These are phyloP conservation scores for Linurgus olivaceus DNA, from an alignment of 2,797 vertebrate species.

Conservation along the genomic window DNA sequence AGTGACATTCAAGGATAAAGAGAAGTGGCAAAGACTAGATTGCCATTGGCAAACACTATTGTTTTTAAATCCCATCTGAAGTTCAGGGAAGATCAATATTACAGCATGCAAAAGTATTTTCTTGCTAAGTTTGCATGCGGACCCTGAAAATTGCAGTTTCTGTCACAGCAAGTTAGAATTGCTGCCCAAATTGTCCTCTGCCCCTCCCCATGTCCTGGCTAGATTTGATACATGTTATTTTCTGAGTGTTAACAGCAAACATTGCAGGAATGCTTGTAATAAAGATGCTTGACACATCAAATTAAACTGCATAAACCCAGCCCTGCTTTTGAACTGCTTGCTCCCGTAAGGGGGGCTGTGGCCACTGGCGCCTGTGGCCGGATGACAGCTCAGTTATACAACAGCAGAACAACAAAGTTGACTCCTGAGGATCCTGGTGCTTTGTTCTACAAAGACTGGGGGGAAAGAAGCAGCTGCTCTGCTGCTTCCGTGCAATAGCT, in stretches of 20 bases:
- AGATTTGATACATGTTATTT: neutral
- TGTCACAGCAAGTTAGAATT: neutral
- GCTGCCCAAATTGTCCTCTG: neutral
- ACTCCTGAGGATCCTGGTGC: slow-evolving; percentile 26
- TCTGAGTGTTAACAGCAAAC: neutral
- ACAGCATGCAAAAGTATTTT: neutral
- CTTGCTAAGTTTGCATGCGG: neutral
- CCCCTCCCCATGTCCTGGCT: neutral
- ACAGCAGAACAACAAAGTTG: slow-evolving; percentile 32
- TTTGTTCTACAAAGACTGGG: slow-evolving; percentile 52
- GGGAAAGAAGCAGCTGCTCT: neutral
- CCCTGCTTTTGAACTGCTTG: slow-evolving; percentile 10
- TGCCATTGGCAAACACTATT: neutral
- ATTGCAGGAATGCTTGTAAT: neutral
- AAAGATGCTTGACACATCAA: neutral
- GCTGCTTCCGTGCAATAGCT: slow-evolving; percentile 20
- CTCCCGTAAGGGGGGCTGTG: neutral
- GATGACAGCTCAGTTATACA: slow-evolving; percentile 21
- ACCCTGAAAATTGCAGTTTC: neutral
- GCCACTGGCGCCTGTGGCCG: slow-evolving; percentile 4
- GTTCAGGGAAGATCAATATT: neutral
- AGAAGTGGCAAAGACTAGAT: neutral
- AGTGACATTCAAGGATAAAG: neutral
- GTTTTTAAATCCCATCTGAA: neutral
- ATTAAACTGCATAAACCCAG: neutral